phyloP scores from a whole-genome alignment of 2,113 vertebrate species.

The Microcebus jonahi region DNA sequence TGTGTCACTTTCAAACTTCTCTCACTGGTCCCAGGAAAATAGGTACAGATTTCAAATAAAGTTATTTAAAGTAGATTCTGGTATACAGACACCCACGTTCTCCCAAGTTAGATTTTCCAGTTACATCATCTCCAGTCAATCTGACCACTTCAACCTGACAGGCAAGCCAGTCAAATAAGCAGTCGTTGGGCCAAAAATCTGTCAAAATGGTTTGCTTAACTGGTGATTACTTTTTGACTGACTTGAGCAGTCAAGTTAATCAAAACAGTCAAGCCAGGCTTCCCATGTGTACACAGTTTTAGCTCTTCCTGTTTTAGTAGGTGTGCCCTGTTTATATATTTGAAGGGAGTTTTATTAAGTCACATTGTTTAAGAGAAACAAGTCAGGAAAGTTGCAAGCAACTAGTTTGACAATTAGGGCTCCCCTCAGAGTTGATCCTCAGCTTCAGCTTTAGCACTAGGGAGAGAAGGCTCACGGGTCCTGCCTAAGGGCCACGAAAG shows the following conservation, averaged over 20 bases:
- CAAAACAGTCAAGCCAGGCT: constrained; percentile 70
- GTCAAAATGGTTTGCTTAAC: constrained; percentile 69
- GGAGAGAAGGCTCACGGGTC: neutral
- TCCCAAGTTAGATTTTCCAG: constrained; percentile 64
- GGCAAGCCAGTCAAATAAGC: constrained; percentile 70
- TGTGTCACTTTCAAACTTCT: constrained; percentile 71
- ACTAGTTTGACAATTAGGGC: constrained; percentile 1
- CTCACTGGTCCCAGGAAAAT: constrained; percentile 62
- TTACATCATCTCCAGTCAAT: constrained; percentile 72
- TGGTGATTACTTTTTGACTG: constrained; percentile 70
- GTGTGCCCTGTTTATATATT: constrained; percentile 39
- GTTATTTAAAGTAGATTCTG: constrained; percentile 74
- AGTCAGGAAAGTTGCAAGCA: constrained; percentile 23
- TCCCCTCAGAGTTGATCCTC: neutral
- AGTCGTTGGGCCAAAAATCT: constrained; percentile 68
- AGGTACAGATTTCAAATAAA: constrained; percentile 68
- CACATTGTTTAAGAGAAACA: constrained; percentile 58
- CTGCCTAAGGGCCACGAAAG: neutral
- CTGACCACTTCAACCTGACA: constrained; percentile 75
- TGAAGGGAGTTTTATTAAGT: constrained; percentile 36
- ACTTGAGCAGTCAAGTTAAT: constrained; percentile 67
- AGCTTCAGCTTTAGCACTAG: neutral
- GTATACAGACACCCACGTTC: constrained; percentile 63
- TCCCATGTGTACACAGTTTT: constrained; percentile 5
- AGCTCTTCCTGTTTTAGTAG: neutral